Evolutionary conservation across 2,113 vertebrate species (phyloP), one percentile per base, ranked within the genome.

Genomic region (Capreolus pygargus): DNA sequence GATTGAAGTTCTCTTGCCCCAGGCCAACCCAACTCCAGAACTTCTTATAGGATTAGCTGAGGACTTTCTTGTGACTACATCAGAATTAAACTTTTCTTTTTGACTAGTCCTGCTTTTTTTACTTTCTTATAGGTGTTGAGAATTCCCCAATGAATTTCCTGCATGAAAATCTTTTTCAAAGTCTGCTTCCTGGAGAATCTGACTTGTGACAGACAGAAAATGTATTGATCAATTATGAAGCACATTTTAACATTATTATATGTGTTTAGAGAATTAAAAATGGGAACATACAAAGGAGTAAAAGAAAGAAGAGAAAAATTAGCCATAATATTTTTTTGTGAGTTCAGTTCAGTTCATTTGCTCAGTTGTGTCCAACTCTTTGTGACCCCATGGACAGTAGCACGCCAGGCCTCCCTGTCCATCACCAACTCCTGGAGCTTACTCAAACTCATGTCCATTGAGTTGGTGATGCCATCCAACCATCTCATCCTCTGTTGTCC

Each of bases 191-290:
- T 25, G 4, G 52, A 86, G 43, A 82, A 39, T 45, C 27, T 87
- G 92, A n/a, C 16, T 89, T 82, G 85, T 27, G 36, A 87, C 89
- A 50, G 52, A 9, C 6, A 39, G 27, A n/a, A 19, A 74, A 82
- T 60, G 33, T 28, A 54, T 58, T 87, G 83, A 91, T 54, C 43
- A 94, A 74, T 82, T 52, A 87, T 91, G 86, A 82, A 86, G 54
- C 64, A 79, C 39, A 94, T 82, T 70, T 81, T 36, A 82, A 83
- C 60, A 61, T 74, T 70, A 83, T 70, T 70, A 60, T 43, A n/a
- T 28, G 3, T 30, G 50, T 28, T n/a, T 30, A 78, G 55, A 27
- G 2, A 19, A 30, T 19, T 28, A 78, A 55, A 64, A 89, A 54
- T 55, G 45, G 50, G 78, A 47, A 84, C n/a, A 47, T 47, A 61